Conservation (phyloP, 2,113 vertebrate species). For the Caranx ignobilis region DNA sequence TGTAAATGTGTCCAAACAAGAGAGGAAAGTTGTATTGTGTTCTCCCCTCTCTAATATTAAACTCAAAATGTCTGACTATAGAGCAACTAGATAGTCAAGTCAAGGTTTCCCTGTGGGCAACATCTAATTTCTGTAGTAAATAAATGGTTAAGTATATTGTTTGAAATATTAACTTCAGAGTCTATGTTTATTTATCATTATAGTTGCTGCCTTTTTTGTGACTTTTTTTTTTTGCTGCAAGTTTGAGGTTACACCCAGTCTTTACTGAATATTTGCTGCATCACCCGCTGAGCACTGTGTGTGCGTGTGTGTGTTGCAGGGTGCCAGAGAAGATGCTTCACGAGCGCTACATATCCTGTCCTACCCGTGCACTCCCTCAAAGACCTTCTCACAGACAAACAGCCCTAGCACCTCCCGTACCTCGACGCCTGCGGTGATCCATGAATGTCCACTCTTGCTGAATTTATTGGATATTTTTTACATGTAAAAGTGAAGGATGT, state of each 20-base stretch:
- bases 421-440: conserved; percentile 74
- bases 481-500: neutral
- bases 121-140: too few relatives aligned
- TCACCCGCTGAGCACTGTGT: neutral
- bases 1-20: neutral
- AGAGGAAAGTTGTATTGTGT: neutral
- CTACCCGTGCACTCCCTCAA: conserved; percentile 68
- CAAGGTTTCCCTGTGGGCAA: too few relatives aligned
- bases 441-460: neutral
- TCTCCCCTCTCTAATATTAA: too few relatives aligned
- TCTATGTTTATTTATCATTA: neutral
- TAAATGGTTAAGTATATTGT: neutral
- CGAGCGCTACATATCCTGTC: conserved; percentile 81
- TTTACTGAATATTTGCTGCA: neutral
- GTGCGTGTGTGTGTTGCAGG: conserved; percentile 65
- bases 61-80: too few relatives aligned
- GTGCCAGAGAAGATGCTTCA: conserved; percentile 61
- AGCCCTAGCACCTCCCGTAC: conserved; percentile 58
- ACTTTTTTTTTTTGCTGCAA: neutral
- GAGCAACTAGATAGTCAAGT: too few relatives aligned
- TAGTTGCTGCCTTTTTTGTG: neutral
- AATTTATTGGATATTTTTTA: neutral
- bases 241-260: neutral
- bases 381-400: conserved; percentile 57
- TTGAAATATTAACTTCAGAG: neutral